Percentiles rank a stretch among this genome's conserved stretches.
These are phyloP conservation scores for Drosophila putrida DNA, from an alignment of 2,888 invertebrate species.

Conservation along the genomic window DNA sequence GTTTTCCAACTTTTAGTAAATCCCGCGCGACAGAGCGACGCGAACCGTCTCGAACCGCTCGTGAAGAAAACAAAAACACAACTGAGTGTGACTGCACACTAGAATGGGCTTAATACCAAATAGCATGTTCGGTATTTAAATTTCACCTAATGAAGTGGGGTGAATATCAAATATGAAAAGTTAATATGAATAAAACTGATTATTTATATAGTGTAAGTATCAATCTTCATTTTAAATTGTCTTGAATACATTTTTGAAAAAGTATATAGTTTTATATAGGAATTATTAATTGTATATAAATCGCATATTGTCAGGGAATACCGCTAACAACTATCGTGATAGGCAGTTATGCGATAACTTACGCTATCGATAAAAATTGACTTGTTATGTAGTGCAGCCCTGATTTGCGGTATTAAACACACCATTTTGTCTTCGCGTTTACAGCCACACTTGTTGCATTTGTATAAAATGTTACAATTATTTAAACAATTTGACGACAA, in stretches of 20 bases:
- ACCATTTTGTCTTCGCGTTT: constrained; percentile 38
- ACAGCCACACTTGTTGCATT: constrained; percentile 63
- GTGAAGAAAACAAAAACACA: constrained; percentile 65
- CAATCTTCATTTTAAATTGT: too few relatives aligned
- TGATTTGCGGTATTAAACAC: constrained; percentile 35
- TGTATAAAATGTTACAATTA: constrained; percentile 60
- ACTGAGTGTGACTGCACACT: constrained; percentile 47
- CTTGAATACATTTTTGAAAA: too few relatives aligned
- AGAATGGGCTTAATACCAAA: constrained; percentile 13
- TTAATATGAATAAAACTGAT: background rate
- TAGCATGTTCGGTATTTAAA: constrained; percentile 12
- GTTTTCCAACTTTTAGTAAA: constrained; percentile 28
- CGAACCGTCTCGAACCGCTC: constrained; percentile 18
- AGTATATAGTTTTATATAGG: too few relatives aligned
- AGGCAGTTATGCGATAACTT: too few relatives aligned
- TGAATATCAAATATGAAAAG: background rate
- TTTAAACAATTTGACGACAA: constrained; percentile 58
- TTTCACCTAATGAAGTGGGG: background rate
- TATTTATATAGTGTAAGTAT: too few relatives aligned
- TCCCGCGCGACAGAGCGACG: constrained; percentile 33
- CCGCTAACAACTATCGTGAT: too few relatives aligned
- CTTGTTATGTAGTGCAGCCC: constrained; percentile 7
- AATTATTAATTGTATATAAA: too few relatives aligned
- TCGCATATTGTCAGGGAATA: too few relatives aligned
- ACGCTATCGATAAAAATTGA: constrained; percentile 31